Evolutionary conservation across 1,140 invertebrate genomes (phyloP).

Genomic region (Centruroides sculpturatus): DNA sequence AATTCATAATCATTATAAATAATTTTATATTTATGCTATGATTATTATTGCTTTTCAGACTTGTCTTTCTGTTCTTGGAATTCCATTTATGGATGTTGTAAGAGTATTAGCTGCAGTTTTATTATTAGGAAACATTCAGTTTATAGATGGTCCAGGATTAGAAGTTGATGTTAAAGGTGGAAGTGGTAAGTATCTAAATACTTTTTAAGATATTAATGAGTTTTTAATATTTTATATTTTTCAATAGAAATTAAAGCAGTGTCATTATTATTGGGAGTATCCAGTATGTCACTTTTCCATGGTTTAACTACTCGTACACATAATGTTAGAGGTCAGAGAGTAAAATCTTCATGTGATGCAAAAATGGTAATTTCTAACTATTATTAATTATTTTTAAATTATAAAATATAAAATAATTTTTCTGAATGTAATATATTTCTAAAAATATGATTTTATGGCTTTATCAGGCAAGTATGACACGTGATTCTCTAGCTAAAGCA

Average conservation of each 20-base stretch:
- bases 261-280: slow-evolving; percentile 64
- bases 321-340: slow-evolving; percentile 62
- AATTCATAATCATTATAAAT: slow-evolving; percentile 1
- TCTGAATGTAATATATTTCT: background rate
- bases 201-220: background rate
- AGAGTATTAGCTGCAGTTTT: slow-evolving; percentile 77
- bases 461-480: slow-evolving; percentile 56
- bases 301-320: slow-evolving; percentile 72
- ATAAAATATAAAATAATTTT: background rate
- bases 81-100: slow-evolving; percentile 85
- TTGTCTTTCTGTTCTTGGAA: slow-evolving; percentile 54
- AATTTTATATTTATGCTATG: background rate
- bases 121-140: slow-evolving; percentile 78
- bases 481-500: slow-evolving; percentile 80
- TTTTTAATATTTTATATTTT: background rate
- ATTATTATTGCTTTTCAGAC: slow-evolving; percentile 28
- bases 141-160: slow-evolving; percentile 42
- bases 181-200: slow-evolving; percentile 11
- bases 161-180: slow-evolving; percentile 14
- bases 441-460: slow-evolving; percentile 2
- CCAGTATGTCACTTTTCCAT: slow-evolving; percentile 53
- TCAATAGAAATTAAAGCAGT: slow-evolving; percentile 57
- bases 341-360: slow-evolving; percentile 66
- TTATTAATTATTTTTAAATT: background rate
- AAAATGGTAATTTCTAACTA: slow-evolving; percentile 42